phyloP scores from a whole-genome alignment of 2,113 vertebrate species.

The Engraulis encrasicolus region DNA sequence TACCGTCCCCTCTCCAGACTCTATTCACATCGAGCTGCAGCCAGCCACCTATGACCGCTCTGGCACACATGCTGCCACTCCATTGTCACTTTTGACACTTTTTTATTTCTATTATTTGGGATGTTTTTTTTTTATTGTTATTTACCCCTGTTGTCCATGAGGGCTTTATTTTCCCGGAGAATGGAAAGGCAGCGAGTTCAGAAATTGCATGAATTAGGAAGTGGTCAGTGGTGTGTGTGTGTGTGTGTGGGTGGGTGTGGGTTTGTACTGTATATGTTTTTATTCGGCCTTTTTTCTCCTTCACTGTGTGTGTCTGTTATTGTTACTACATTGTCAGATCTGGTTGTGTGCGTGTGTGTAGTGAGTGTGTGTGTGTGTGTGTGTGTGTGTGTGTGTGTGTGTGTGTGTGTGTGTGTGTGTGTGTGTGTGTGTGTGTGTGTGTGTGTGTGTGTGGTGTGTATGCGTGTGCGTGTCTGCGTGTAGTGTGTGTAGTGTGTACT shows the following conservation, averaged over 20 bases:
- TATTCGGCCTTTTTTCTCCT: background rate
- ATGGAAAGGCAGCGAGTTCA: background rate
- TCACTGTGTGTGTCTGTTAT: background rate
- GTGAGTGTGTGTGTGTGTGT: conserved; percentile 42
- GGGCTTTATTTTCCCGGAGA: background rate
- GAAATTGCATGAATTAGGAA: background rate
- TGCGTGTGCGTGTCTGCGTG: background rate
- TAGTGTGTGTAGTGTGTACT: background rate
- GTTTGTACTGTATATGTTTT: background rate
- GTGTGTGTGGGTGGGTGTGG: background rate
- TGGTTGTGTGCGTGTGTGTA: background rate
- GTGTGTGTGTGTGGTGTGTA: background rate
- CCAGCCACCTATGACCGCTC: no score
- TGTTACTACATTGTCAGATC: background rate
- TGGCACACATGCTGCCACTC: conserved; percentile 11
- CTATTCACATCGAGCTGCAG: conserved; percentile 57
- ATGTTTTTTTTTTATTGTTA: background rate
- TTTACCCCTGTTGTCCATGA: background rate
- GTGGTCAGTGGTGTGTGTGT: background rate
- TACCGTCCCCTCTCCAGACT: conserved; percentile 31
- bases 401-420: conserved; percentile 24
- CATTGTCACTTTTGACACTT: background rate
- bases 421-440: background rate
- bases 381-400: conserved; percentile 17
- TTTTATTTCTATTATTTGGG: no score